A percentile compares a stretch with the other conserved stretches of the same genome.
phyloP scores from a whole-genome alignment of 1,140 invertebrate species.

The Listronotus oregonensis region DNA sequence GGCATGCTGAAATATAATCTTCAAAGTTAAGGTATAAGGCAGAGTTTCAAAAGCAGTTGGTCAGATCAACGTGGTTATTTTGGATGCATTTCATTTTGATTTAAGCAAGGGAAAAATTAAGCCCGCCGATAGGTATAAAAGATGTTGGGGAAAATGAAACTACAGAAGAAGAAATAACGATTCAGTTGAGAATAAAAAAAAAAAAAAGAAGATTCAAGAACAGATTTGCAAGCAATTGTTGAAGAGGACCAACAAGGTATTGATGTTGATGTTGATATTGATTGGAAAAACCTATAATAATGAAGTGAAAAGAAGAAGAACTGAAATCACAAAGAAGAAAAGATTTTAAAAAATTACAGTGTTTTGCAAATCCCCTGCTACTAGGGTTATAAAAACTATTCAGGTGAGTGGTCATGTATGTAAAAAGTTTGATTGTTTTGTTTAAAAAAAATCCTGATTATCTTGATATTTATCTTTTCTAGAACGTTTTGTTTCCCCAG shows the following conservation, averaged over 20 bases:
- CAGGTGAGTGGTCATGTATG: conserved; percentile 37
- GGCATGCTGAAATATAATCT: conserved; percentile 81
- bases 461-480: conserved; percentile 47
- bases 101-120: conserved; percentile 66
- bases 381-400: conserved; percentile 72
- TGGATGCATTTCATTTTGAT: conserved; percentile 94
- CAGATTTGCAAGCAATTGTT: conserved; percentile 40
- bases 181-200: not conserved
- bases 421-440: no score
- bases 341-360: conserved; percentile 63
- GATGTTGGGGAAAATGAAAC: conserved; percentile 38
- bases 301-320: conserved; percentile 42
- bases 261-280: conserved; percentile 46
- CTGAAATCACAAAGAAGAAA: conserved; percentile 45
- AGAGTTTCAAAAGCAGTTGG: conserved; percentile 81
- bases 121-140: no score
- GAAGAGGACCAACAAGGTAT: conserved; percentile 41
- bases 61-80: conserved; percentile 81
- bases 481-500: conserved; percentile 66
- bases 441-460: no score
- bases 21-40: conserved; percentile 69
- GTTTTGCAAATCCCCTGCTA: conserved; percentile 73
- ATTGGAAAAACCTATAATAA: conserved; percentile 49
- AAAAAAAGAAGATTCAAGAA: conserved; percentile 37
- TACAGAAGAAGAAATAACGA: conserved; percentile 38